A percentile compares a stretch with the other conserved stretches of the same genome.
Evolutionary conservation across 2,797 vertebrate species (phyloP).

Genomic region (Numenius phaeopus): DNA sequence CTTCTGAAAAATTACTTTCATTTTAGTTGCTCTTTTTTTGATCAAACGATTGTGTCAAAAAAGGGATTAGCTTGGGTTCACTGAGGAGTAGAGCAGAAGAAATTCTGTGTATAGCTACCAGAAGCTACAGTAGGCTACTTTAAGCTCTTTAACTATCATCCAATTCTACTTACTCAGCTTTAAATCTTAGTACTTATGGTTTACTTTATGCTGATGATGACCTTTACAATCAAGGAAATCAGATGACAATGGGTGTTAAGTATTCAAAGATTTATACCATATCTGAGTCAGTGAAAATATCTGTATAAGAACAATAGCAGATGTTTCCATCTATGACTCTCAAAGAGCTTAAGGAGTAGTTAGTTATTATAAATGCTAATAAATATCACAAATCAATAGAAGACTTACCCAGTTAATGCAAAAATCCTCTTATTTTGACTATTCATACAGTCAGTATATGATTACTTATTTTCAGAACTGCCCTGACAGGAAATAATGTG

Average conservation of each 20-base stretch:
- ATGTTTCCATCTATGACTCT: neutral
- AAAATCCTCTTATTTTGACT: neutral
- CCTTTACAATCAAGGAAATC: neutral
- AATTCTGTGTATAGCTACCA: neutral
- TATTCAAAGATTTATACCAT: neutral
- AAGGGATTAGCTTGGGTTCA: constrained; percentile 9
- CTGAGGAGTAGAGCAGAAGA: neutral
- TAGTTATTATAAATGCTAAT: neutral
- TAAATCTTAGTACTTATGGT: neutral
- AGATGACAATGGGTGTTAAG: neutral
- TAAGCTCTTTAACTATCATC: neutral
- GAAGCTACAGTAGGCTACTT: neutral
- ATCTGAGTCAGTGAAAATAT: neutral
- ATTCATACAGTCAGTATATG: neutral
- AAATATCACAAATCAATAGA: neutral
- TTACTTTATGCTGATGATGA: neutral
- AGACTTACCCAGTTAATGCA: neutral
- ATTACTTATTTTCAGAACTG: neutral
- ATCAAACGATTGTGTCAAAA: neutral
- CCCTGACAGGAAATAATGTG: neutral
- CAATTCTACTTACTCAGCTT: neutral
- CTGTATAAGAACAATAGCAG: neutral
- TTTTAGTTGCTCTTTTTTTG: constrained; percentile 28
- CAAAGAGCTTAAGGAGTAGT: neutral
- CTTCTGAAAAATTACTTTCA: constrained; percentile 31